phyloP scores from a whole-genome alignment of 2,888 invertebrate genomes.

The Ophion obscuratus region DNA sequence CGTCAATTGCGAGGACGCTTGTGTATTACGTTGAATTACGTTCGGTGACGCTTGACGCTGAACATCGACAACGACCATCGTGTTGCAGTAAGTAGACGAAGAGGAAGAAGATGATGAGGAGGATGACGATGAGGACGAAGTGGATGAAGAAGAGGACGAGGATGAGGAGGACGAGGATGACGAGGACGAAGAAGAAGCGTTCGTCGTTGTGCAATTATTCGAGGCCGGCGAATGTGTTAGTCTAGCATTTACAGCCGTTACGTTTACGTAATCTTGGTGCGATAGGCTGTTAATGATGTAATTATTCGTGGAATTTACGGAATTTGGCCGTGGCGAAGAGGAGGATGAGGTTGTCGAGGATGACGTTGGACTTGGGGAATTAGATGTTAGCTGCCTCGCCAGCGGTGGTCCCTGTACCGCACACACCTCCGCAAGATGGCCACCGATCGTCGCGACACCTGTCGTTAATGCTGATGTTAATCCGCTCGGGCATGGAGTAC shows the following conservation, averaged over 20 bases:
- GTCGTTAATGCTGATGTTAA: constrained; percentile 69
- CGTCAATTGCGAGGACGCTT: constrained; percentile 74
- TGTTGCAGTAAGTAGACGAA: constrained; percentile 73
- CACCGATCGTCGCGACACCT: constrained; percentile 75
- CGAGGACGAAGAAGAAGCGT: constrained; percentile 73
- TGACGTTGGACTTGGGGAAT: constrained; percentile 81
- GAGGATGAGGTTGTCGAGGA: constrained; percentile 80
- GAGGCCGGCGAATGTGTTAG: constrained; percentile 79
- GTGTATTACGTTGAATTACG: constrained; percentile 76
- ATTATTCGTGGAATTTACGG: constrained; percentile 78
- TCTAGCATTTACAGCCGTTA: constrained; percentile 75
- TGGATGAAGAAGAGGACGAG: constrained; percentile 5
- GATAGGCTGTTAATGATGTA: constrained; percentile 78
- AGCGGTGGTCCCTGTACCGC: constrained; percentile 83
- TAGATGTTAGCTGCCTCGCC: constrained; percentile 82
- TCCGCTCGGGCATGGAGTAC: constrained; percentile 69
- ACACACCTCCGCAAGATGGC: constrained; percentile 84
- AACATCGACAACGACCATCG: constrained; percentile 78
- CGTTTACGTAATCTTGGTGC: constrained; percentile 77
- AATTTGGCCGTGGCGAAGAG: constrained; percentile 81
- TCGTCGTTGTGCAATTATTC: constrained; percentile 70
- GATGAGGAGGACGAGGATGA: constrained; percentile 65
- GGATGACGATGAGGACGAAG: constrained; percentile 65
- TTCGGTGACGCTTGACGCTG: constrained; percentile 79
- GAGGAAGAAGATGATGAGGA: constrained; percentile 35